These are phyloP conservation scores for Garra rufa DNA, from an alignment of 2,113 vertebrate species.

Conservation along the genomic window DNA sequence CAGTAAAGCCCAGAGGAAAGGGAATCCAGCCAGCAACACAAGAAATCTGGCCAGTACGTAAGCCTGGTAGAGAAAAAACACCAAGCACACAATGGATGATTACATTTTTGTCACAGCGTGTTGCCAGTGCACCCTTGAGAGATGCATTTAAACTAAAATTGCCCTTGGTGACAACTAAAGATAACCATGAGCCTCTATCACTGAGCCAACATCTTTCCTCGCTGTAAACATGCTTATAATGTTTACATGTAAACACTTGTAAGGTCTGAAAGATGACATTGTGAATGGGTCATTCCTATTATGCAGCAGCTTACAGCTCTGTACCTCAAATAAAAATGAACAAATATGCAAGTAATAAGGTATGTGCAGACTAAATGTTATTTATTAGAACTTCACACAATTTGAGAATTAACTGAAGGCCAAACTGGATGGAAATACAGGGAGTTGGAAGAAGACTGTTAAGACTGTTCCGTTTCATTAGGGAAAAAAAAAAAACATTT, in stretches of 20 bases:
- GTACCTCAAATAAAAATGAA: neutral
- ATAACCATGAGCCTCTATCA: constrained; percentile 42
- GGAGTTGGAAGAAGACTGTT: too few species aligned
- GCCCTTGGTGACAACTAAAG: constrained; percentile 54
- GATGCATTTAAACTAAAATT: constrained; percentile 58
- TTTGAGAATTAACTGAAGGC: neutral
- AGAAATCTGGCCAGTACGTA: constrained; percentile 42
- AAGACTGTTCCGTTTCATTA: too few species aligned
- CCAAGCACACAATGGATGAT: constrained; percentile 54
- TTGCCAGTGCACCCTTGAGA: constrained; percentile 53
- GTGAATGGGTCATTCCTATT: constrained; percentile 1
- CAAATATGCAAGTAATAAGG: neutral
- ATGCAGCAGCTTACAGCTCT: neutral
- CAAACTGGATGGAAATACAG: neutral
- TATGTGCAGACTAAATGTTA: neutral
- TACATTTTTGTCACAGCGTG: constrained; percentile 51
- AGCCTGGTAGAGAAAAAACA: constrained; percentile 51
- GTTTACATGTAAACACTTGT: constrained; percentile 35
- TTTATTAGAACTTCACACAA: neutral
- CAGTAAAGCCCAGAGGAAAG: constrained; percentile 36
- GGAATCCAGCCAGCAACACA: constrained; percentile 33
- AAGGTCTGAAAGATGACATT: constrained; percentile 28
- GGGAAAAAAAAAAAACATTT: too few species aligned
- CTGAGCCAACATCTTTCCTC: constrained; percentile 37
- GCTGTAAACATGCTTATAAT: constrained; percentile 25